Percentiles rank a stretch among this genome's conserved stretches.
Conservation (phyloP, 2,797 vertebrate species). For the Diglossa cyanea region DNA sequence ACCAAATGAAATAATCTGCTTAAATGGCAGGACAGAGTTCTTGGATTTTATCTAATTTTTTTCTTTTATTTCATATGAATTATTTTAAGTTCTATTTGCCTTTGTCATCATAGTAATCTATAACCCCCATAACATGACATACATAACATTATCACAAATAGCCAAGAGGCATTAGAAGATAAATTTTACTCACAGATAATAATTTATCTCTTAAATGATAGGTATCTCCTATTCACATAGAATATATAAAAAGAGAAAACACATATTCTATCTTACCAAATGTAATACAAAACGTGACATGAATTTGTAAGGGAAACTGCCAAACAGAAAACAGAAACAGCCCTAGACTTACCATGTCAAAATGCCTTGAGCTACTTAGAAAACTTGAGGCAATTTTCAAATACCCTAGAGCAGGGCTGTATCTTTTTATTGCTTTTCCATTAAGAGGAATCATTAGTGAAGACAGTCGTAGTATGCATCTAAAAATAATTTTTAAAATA, state of each 20-base stretch:
- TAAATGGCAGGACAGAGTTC: not conserved
- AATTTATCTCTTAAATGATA: not conserved
- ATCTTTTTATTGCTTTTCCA: not conserved
- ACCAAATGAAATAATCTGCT: not conserved
- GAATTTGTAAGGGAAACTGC: not conserved
- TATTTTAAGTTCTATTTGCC: not conserved
- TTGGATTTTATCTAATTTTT: not conserved
- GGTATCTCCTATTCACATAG: not conserved
- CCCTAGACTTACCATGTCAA: not conserved
- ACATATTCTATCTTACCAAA: not conserved
- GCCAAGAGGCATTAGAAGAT: not conserved
- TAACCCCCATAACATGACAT: not conserved
- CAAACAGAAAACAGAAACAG: not conserved
- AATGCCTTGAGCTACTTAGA: not conserved
- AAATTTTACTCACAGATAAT: not conserved
- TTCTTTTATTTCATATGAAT: not conserved
- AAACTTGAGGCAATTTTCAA: not conserved
- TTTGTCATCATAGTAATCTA: not conserved
- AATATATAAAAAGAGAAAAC: not conserved
- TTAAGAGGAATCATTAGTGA: not conserved
- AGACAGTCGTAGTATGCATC: not conserved
- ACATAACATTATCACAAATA: not conserved
- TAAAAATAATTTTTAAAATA: not conserved
- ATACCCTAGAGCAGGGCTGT: not conserved
- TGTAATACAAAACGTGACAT: not conserved